Evolutionary conservation across 2,888 invertebrate species (phyloP).

Genomic region (Dryococelus australis): DNA sequence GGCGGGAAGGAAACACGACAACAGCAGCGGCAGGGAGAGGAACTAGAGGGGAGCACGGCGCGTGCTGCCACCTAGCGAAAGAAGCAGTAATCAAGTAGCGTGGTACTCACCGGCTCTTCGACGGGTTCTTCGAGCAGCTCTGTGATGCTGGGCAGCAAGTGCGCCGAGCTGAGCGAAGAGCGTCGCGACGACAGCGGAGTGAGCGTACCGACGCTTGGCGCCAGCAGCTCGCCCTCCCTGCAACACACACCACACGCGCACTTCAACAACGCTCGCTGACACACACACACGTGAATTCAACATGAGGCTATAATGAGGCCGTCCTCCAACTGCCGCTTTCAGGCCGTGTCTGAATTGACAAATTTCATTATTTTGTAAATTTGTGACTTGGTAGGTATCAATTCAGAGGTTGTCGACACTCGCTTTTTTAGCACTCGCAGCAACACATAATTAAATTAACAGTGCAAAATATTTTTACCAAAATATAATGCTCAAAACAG

Average conservation of each 20-base stretch:
- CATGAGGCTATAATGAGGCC: no score
- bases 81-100: not conserved
- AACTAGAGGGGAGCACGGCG: not conserved
- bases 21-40: not conserved
- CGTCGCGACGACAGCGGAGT: not conserved
- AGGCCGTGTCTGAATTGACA: no score
- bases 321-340: no score
- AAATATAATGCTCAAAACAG: no score
- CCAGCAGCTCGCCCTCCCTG: conserved; percentile 11
- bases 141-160: not conserved
- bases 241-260: not conserved
- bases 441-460: no score
- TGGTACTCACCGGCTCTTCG: not conserved
- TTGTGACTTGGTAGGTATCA: no score
- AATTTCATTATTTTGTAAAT: no score
- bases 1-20: no score
- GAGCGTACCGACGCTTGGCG: not conserved
- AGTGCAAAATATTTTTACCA: no score
- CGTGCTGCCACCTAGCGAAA: not conserved
- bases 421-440: no score
- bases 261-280: not conserved
- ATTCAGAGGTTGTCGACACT: no score
- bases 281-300: no score
- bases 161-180: not conserved
- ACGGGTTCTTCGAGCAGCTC: conserved; percentile 1